phyloP scores from a whole-genome alignment of 2,888 invertebrate species.

The Tachina lurida region DNA sequence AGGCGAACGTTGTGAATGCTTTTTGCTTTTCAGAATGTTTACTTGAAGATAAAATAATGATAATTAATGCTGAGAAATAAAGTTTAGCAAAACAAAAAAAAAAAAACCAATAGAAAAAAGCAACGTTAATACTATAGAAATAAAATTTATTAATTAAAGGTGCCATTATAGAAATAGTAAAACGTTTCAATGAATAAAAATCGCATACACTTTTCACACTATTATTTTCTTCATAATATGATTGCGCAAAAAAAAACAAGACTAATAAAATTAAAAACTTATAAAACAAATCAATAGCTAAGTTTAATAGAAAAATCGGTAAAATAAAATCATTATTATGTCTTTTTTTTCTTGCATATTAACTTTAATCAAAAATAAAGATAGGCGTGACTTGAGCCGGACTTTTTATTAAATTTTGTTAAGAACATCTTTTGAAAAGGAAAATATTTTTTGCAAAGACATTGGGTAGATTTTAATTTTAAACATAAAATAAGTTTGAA shows the following conservation, averaged over 20 bases:
- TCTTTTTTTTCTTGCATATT: not conserved
- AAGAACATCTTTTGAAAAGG: slow-evolving; percentile 5
- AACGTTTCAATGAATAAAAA: slow-evolving; percentile 7
- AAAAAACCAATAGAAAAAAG: not conserved
- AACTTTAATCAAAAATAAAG: slow-evolving; percentile 19
- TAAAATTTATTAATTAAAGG: slow-evolving; percentile 61
- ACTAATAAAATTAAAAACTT: not conserved
- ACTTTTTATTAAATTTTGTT: slow-evolving; percentile 45
- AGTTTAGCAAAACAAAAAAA: slow-evolving; percentile 2
- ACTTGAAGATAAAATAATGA: slow-evolving; percentile 34
- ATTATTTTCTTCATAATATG: slow-evolving; percentile 13
- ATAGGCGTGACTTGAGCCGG: slow-evolving; percentile 69
- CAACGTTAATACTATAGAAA: not conserved
- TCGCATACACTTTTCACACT: not conserved
- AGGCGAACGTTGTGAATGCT: not conserved
- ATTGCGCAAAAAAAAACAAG: slow-evolving; percentile 32
- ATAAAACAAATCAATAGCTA: not conserved
- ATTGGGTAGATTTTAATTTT: not conserved
- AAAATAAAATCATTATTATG: slow-evolving; percentile 15
- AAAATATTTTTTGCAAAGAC: not conserved
- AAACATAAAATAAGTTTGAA: not conserved
- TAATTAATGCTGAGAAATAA: slow-evolving; percentile 15
- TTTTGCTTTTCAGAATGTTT: not conserved
- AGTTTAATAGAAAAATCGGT: slow-evolving; percentile 10
- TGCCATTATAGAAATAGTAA: slow-evolving; percentile 56